Conservation (phyloP, 2,113 vertebrate genomes). For the Xiphophorus maculatus region DNA sequence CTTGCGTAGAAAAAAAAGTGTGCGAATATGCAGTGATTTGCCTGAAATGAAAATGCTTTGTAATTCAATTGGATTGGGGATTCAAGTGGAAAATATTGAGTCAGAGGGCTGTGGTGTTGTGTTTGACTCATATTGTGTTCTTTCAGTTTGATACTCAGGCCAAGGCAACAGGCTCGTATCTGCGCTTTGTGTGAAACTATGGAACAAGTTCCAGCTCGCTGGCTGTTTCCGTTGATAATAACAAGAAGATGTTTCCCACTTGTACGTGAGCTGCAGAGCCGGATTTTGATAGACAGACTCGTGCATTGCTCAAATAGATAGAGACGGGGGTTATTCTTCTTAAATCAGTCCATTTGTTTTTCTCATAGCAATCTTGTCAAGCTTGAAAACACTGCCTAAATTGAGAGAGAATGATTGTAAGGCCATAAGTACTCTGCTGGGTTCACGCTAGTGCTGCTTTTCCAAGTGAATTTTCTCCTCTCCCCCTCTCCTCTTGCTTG, state of each 20-base stretch:
- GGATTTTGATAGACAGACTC: constrained; percentile 61
- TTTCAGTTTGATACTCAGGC: constrained; percentile 42
- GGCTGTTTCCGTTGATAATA: constrained; percentile 60
- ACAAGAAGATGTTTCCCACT: constrained; percentile 57
- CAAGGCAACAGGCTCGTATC: constrained; percentile 36
- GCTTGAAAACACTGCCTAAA: constrained; percentile 56
- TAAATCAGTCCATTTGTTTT: constrained; percentile 68
- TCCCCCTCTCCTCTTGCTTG: neutral
- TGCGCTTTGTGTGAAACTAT: constrained; percentile 23
- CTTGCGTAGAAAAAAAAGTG: neutral
- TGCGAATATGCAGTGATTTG: neutral
- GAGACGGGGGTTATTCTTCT: constrained; percentile 51
- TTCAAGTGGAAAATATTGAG: constrained; percentile 55
- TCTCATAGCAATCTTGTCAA: constrained; percentile 55
- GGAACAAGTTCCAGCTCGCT: constrained; percentile 65
- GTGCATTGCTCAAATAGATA: constrained; percentile 49
- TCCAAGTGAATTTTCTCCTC: constrained; percentile 24
- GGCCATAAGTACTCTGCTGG: constrained; percentile 48
- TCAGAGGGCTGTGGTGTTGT: constrained; percentile 31
- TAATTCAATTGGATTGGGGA: constrained; percentile 13
- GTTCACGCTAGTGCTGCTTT: constrained; percentile 16
- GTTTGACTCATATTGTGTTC: constrained; percentile 36
- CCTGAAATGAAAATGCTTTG: constrained; percentile 9
- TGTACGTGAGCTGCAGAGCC: constrained; percentile 50
- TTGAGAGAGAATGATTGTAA: constrained; percentile 63